Evolutionary conservation across 2,888 invertebrate genomes (phyloP).

Genomic region (Parnassius smintheus): DNA sequence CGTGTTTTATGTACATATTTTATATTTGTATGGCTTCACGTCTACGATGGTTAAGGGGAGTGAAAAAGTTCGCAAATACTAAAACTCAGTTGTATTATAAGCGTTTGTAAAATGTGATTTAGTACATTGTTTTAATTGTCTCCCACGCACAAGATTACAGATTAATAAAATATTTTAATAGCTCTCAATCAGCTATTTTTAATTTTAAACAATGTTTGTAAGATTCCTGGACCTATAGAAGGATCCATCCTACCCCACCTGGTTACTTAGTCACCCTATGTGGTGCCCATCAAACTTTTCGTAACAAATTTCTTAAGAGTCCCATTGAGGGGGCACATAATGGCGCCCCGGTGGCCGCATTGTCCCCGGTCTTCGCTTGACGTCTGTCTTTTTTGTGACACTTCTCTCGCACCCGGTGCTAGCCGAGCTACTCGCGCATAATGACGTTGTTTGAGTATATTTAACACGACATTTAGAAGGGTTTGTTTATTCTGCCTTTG

Average conservation of each 20-base stretch:
- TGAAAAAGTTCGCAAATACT: too few relatives aligned
- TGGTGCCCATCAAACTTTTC: conserved; percentile 64
- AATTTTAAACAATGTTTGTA: too few relatives aligned
- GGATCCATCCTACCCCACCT: conserved; percentile 33
- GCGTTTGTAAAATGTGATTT: too few relatives aligned
- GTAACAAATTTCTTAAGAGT: conserved; percentile 72
- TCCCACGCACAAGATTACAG: too few relatives aligned
- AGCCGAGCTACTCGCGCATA: conserved; percentile 58
- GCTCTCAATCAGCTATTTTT: too few relatives aligned
- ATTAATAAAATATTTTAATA: too few relatives aligned
- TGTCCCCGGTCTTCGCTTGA: conserved; percentile 59
- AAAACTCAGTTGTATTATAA: too few relatives aligned
- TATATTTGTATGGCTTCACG: too few relatives aligned
- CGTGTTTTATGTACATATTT: too few relatives aligned
- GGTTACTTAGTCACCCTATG: conserved; percentile 43
- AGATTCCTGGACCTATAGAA: neutral
- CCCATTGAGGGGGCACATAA: conserved; percentile 57
- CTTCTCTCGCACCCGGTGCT: conserved; percentile 49
- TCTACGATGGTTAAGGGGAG: too few relatives aligned
- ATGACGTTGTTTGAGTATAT: conserved; percentile 69
- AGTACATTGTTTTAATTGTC: too few relatives aligned
- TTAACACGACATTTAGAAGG: conserved; percentile 72
- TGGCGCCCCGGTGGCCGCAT: conserved; percentile 64
- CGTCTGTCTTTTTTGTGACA: conserved; percentile 56
- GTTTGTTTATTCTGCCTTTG: conserved; percentile 62